phyloP scores from a whole-genome alignment of 2,113 vertebrate species.

The Perognathus longimembris region DNA sequence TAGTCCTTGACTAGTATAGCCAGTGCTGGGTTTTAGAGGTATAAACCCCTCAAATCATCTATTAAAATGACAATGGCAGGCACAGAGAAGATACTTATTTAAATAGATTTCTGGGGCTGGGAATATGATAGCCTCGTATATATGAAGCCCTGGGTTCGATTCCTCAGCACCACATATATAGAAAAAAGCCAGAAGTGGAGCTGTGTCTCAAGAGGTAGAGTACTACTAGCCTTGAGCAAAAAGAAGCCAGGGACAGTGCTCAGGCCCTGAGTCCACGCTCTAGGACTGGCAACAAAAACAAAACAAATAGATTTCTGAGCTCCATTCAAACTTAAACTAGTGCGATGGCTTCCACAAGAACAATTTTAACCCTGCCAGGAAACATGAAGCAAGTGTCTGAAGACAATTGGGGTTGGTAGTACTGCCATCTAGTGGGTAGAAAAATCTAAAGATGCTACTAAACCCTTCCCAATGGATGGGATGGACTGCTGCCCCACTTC shows the following conservation, averaged over 20 bases:
- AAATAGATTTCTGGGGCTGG: constrained; percentile 7
- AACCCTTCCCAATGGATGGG: neutral
- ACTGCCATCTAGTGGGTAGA: constrained; percentile 24
- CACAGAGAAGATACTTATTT: neutral
- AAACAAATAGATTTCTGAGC: neutral
- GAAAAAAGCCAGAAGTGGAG: too few species aligned
- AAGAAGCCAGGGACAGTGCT: too few species aligned
- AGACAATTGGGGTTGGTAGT: neutral
- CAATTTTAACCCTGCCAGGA: neutral
- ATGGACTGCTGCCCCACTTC: too few species aligned
- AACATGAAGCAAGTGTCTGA: neutral
- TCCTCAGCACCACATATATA: too few species aligned
- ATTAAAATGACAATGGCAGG: neutral
- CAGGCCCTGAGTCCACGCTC: too few species aligned
- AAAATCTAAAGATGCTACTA: neutral
- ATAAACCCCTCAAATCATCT: neutral
- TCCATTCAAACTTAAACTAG: neutral
- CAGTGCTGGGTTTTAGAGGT: neutral
- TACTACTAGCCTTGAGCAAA: too few species aligned
- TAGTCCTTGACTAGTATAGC: neutral
- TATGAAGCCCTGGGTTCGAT: too few species aligned
- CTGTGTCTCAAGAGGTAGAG: too few species aligned
- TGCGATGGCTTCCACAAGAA: too few species aligned
- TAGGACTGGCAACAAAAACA: neutral
- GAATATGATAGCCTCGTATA: too few species aligned